Percentiles rank a stretch among this genome's conserved stretches.
Conservation (phyloP, 2,113 vertebrate species). For the Ursus arctos region DNA sequence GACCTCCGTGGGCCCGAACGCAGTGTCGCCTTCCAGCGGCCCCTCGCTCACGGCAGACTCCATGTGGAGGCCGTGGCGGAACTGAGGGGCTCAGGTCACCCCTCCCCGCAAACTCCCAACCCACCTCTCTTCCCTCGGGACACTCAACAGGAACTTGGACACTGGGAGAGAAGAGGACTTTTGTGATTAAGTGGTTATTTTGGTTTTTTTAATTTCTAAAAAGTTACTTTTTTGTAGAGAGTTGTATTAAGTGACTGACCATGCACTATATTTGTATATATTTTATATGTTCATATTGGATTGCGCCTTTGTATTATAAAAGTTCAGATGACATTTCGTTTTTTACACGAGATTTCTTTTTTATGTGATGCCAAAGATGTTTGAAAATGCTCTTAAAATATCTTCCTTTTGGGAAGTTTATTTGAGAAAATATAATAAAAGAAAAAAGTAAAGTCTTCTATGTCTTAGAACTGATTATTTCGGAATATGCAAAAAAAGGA, state of each 20-base stretch:
- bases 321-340: slow-evolving; percentile 92
- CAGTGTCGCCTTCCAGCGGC: slow-evolving; percentile 87
- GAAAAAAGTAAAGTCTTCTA: slow-evolving; percentile 66
- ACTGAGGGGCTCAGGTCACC: slow-evolving; percentile 47
- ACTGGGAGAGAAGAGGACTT: slow-evolving; percentile 82
- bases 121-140: slow-evolving; percentile 41
- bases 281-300: slow-evolving; percentile 98
- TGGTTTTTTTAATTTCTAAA: slow-evolving; percentile 83
- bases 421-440: slow-evolving; percentile 92
- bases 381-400: slow-evolving; percentile 92
- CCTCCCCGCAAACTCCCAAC: not conserved
- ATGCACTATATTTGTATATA: slow-evolving; percentile 97
- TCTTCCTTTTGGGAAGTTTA: slow-evolving; percentile 96
- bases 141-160: slow-evolving; percentile 70
- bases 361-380: slow-evolving; percentile 97
- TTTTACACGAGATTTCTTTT: slow-evolving; percentile 91
- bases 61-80: slow-evolving; percentile 99
- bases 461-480: slow-evolving; percentile 73
- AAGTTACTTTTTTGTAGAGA: slow-evolving; percentile 88
- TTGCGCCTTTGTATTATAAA: slow-evolving; percentile 96
- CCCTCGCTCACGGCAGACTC: slow-evolving; percentile 94
- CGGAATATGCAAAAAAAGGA: not conserved
- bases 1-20: slow-evolving; percentile 86
- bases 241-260: slow-evolving; percentile 89
- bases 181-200: slow-evolving; percentile 77